Evolutionary conservation across 92 coral and sea anemone species (phyloP).

Genomic region (Galaxea fascicularis): DNA sequence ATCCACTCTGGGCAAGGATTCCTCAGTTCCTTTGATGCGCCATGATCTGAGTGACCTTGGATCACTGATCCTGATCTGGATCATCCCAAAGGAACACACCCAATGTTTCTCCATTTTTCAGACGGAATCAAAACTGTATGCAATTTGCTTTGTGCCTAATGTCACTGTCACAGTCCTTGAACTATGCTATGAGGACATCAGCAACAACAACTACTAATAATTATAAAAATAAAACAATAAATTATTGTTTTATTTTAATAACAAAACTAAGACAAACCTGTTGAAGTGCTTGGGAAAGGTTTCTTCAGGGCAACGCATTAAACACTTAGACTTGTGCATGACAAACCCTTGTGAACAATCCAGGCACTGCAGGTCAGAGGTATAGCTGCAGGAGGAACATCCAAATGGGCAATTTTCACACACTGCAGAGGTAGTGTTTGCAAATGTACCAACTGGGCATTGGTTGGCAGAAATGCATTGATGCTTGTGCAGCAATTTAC

Average conservation of each 20-base stretch:
- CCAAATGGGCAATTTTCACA: slow-evolving; percentile 76
- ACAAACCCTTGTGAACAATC: slow-evolving; percentile 76
- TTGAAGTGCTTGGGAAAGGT: slow-evolving; percentile 61
- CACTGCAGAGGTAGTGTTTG: slow-evolving; percentile 51
- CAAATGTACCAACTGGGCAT: slow-evolving; percentile 75
- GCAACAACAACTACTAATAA: too few relatives aligned
- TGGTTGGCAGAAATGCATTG: slow-evolving; percentile 67
- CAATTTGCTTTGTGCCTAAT: too few relatives aligned
- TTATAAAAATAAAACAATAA: too few relatives aligned
- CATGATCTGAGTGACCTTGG: too few relatives aligned
- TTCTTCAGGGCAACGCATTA: slow-evolving; percentile 74
- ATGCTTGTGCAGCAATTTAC: slow-evolving; percentile 65
- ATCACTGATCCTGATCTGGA: too few relatives aligned
- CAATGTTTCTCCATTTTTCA: too few relatives aligned
- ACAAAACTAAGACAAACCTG: slow-evolving; percentile 30
- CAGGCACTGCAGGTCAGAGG: slow-evolving; percentile 66
- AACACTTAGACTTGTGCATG: slow-evolving; percentile 69
- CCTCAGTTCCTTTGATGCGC: too few relatives aligned
- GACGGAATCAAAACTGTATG: too few relatives aligned
- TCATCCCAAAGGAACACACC: too few relatives aligned
- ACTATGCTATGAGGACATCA: too few relatives aligned
- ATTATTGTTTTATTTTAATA: neutral
- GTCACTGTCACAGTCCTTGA: too few relatives aligned
- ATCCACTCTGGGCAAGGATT: too few relatives aligned
- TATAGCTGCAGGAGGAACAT: slow-evolving; percentile 75